phyloP scores from a whole-genome alignment of 1,140 invertebrate species.

The Aphaenogaster rudis region DNA sequence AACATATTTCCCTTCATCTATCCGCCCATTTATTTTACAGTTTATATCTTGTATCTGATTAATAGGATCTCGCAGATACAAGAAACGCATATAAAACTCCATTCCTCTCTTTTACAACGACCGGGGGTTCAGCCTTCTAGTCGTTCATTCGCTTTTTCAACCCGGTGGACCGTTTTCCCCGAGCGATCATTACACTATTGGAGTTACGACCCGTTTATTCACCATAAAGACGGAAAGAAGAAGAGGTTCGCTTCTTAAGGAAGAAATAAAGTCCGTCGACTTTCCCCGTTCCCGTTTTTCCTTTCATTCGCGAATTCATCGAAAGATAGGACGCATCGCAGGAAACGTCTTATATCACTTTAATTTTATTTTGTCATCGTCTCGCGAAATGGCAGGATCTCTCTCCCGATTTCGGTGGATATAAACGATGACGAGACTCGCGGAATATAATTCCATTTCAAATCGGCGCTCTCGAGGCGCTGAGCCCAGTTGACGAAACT shows the following conservation, averaged over 20 bases:
- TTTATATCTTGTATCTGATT: conserved; percentile 57
- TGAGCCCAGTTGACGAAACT: conserved; percentile 4
- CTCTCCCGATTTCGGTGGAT: not conserved
- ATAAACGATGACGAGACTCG: conserved; percentile 33
- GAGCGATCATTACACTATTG: conserved; percentile 69
- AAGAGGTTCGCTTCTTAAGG: conserved; percentile 7
- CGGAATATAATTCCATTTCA: conserved; percentile 42
- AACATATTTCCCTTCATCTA: conserved; percentile 24
- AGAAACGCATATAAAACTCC: conserved; percentile 48
- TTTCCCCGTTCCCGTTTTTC: not conserved
- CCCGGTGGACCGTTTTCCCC: conserved; percentile 45
- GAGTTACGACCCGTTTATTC: conserved; percentile 73
- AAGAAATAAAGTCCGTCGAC: conserved; percentile 49
- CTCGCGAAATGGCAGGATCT: conserved; percentile 17
- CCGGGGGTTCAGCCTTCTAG: not conserved
- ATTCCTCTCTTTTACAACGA: not conserved
- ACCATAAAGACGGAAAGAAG: conserved; percentile 56
- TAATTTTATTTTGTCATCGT: conserved; percentile 45
- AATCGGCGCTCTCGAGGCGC: not conserved
- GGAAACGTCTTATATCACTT: not conserved
- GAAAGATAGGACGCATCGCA: conserved; percentile 22
- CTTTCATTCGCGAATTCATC: conserved; percentile 26
- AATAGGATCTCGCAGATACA: conserved; percentile 29
- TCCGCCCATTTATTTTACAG: conserved; percentile 29
- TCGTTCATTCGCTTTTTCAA: conserved; percentile 51